Conservation (phyloP, 1,140 invertebrate species). For the Ridgeia piscesae region DNA sequence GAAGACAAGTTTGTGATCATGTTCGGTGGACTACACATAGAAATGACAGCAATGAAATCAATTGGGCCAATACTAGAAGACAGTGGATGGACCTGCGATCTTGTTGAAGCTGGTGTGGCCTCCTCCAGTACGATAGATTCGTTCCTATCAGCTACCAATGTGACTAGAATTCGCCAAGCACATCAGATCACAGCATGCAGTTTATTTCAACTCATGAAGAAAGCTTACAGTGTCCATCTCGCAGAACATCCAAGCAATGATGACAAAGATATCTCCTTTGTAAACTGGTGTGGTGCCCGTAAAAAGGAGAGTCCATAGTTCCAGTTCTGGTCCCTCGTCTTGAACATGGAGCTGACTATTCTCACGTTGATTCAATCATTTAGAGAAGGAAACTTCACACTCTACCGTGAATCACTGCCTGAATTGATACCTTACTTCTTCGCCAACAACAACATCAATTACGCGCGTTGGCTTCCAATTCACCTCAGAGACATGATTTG, state of each 20-base stretch:
- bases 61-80: slow-evolving; percentile 34
- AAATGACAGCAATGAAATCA: slow-evolving; percentile 35
- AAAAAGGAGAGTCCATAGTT: not conserved
- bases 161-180: not conserved
- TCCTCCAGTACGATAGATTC: not conserved
- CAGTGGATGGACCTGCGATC: slow-evolving; percentile 32
- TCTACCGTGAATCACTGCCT: slow-evolving; percentile 12
- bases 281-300: not conserved
- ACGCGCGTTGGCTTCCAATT: slow-evolving; percentile 33
- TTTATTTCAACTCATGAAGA: not conserved
- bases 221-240: not conserved
- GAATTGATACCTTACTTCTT: slow-evolving; percentile 30
- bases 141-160: not conserved
- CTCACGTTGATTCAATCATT: not conserved
- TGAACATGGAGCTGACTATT: not conserved
- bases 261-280: not conserved
- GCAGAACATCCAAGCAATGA: too few relatives aligned
- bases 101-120: not conserved
- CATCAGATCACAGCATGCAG: slow-evolving; percentile 8
- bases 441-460: slow-evolving; percentile 28
- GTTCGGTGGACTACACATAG: slow-evolving; percentile 40
- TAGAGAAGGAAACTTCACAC: slow-evolving; percentile 12
- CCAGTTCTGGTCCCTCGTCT: not conserved
- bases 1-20: slow-evolving; percentile 40
- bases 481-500: slow-evolving; percentile 33